Evolutionary conservation across 2,888 invertebrate genomes (phyloP).

Genomic region (Mimas tiliae): DNA sequence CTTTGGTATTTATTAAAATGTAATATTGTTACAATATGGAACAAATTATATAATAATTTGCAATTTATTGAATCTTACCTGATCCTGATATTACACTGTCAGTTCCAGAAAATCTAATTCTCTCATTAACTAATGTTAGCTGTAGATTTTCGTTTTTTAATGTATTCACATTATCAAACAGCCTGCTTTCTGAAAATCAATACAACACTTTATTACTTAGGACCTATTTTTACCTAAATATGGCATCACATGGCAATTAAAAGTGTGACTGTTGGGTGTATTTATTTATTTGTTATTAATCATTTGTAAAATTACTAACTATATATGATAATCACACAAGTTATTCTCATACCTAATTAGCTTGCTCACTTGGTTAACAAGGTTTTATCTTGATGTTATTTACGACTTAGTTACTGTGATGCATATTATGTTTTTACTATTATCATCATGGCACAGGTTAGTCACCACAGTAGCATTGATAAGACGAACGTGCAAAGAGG

Average conservation of each 20-base stretch:
- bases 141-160: conserved; percentile 93
- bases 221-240: too few species aligned
- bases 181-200: conserved; percentile 89
- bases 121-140: conserved; percentile 93
- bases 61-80: conserved; percentile 46
- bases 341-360: background rate
- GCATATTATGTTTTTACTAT: conserved; percentile 12
- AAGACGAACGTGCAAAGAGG: conserved; percentile 34
- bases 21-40: too few species aligned
- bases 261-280: too few species aligned
- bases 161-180: conserved; percentile 93
- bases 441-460: conserved; percentile 18
- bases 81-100: conserved; percentile 65
- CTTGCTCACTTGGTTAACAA: background rate
- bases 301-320: background rate
- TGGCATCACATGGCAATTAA: background rate
- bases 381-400: conserved; percentile 9
- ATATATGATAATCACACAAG: background rate
- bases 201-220: conserved; percentile 27
- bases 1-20: too few species aligned
- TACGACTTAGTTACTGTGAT: conserved; percentile 4
- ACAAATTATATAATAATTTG: too few species aligned
- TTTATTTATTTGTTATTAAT: too few species aligned
- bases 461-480: conserved; percentile 32
- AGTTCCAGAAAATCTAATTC: conserved; percentile 86